Conservation (phyloP, 1,140 invertebrate genomes). For the Lethrus apterus region DNA sequence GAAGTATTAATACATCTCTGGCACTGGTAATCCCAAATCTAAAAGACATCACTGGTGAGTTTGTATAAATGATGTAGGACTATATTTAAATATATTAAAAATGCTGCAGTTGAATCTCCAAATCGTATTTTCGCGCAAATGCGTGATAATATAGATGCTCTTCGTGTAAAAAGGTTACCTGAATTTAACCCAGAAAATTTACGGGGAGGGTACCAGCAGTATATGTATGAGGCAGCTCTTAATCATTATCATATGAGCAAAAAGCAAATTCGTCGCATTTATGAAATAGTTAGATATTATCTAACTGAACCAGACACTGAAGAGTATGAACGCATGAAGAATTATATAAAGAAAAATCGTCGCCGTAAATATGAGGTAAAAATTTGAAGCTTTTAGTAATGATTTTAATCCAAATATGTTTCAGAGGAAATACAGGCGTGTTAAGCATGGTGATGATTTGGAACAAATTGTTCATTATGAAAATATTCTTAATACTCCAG, state of each 20-base stretch:
- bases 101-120: slow-evolving; percentile 30
- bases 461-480: neutral
- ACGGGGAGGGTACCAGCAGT: slow-evolving; percentile 9
- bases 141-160: slow-evolving; percentile 27
- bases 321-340: slow-evolving; percentile 19
- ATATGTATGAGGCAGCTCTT: slow-evolving; percentile 17
- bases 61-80: neutral
- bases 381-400: neutral
- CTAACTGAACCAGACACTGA: slow-evolving; percentile 14
- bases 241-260: slow-evolving; percentile 26
- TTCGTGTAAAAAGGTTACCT: slow-evolving; percentile 18
- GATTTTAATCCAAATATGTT: too few relatives aligned
- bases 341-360: slow-evolving; percentile 23
- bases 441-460: neutral
- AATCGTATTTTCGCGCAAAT: slow-evolving; percentile 28
- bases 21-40: slow-evolving; percentile 17
- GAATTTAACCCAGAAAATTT: slow-evolving; percentile 12
- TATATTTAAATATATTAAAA: slow-evolving; percentile 1
- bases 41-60: slow-evolving; percentile 27
- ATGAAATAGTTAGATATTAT: slow-evolving; percentile 28
- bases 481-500: neutral
- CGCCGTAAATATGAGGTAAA: slow-evolving; percentile 19
- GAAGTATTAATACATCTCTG: slow-evolving; percentile 19
- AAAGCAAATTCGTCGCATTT: slow-evolving; percentile 25
- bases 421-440: too few relatives aligned